Percentiles rank a stretch among this genome's conserved stretches.
phyloP scores from a whole-genome alignment of 37 sponge, comb jelly and placozoan species.

The Hexactinellida sp. region DNA sequence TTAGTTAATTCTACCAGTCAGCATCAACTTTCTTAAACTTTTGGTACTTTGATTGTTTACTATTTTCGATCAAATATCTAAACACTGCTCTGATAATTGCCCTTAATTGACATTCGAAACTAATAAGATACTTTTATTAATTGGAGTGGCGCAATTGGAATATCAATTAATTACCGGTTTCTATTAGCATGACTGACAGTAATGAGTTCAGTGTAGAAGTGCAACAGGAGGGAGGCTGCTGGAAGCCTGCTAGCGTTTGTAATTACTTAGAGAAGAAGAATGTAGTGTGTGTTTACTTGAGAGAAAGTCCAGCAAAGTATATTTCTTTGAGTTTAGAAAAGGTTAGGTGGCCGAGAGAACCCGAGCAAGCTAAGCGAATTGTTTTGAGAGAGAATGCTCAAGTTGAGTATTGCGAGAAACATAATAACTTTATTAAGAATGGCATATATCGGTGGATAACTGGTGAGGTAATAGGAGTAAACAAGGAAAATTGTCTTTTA shows the following conservation, averaged over 20 bases:
- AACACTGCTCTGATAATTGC: too few relatives aligned
- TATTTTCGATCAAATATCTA: too few relatives aligned
- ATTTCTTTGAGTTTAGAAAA: not conserved
- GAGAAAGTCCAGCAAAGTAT: not conserved
- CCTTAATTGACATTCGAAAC: too few relatives aligned
- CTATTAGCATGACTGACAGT: not conserved
- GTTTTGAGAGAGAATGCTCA: not conserved
- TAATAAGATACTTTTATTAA: too few relatives aligned
- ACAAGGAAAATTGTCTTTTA: not conserved
- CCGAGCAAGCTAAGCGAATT: not conserved
- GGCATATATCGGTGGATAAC: not conserved
- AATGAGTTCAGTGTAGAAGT: not conserved
- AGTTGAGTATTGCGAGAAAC: not conserved
- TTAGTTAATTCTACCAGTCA: too few relatives aligned
- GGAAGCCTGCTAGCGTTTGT: not conserved
- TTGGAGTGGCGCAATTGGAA: too few relatives aligned
- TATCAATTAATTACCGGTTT: too few relatives aligned
- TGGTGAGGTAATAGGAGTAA: not conserved
- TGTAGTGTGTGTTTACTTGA: not conserved
- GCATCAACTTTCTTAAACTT: too few relatives aligned
- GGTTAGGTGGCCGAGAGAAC: not conserved
- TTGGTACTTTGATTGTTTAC: too few relatives aligned
- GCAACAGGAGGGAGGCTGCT: not conserved
- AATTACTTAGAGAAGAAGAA: not conserved
- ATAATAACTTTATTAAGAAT: not conserved